Conservation (phyloP, 2,888 invertebrate species). For the Apodemia zela region DNA sequence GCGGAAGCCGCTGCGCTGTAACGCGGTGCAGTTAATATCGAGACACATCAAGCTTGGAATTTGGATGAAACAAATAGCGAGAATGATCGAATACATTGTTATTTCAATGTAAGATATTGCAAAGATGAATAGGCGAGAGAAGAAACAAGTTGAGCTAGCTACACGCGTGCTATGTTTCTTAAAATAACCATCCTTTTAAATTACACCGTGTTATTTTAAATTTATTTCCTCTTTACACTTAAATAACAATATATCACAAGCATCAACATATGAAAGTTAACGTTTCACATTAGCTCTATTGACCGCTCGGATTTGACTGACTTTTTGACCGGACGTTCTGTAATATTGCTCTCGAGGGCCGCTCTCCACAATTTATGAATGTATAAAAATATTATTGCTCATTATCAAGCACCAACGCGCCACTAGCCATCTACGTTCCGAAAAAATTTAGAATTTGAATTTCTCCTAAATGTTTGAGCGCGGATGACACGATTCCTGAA, state of each 20-base stretch:
- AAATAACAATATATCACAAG: conserved; percentile 81
- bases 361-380: conserved; percentile 67
- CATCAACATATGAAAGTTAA: conserved; percentile 70
- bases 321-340: conserved; percentile 61
- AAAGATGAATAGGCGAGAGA: conserved; percentile 41
- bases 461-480: conserved; percentile 69
- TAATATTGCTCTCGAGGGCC: conserved; percentile 44
- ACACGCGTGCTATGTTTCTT: conserved; percentile 69
- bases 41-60: conserved; percentile 53
- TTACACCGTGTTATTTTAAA: conserved; percentile 46
- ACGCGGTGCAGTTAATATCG: conserved; percentile 28
- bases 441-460: conserved; percentile 68
- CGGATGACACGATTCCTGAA: conserved; percentile 57
- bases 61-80: conserved; percentile 75
- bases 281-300: conserved; percentile 35
- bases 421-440: conserved; percentile 72
- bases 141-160: conserved; percentile 45
- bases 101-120: conserved; percentile 68
- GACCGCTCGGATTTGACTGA: conserved; percentile 45
- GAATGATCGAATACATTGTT: conserved; percentile 65
- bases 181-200: conserved; percentile 57
- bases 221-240: conserved; percentile 65
- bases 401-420: conserved; percentile 79
- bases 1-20: conserved; percentile 27
- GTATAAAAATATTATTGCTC: conserved; percentile 81